Evolutionary conservation across 2,888 invertebrate species (phyloP), one percentile per base, ranked within the genome.

Genomic region (Melanargia galathea): DNA sequence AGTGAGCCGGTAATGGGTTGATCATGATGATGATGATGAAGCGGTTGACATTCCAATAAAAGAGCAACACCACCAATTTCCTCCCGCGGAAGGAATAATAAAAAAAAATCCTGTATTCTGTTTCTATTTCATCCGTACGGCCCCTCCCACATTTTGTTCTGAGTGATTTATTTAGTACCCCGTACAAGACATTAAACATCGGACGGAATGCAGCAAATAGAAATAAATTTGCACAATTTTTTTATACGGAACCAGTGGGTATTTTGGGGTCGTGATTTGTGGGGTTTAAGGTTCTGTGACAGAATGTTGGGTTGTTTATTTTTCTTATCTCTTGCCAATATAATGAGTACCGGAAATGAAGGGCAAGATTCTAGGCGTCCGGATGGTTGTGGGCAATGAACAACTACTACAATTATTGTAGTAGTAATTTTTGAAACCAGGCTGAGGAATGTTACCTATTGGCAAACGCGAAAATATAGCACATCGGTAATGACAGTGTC

Each of bases 31-130:
- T n/a, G n/a, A n/a, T n/a, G n/a, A n/a, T n/a, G n/a, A 10, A 11
- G 20, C 13, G 22, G 45, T 75, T 74, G 81, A 73, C 78, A 80
- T 79, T 69, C 75, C 71, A 75, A 76, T 70, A 76, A 75, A 74
- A 73, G 71, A 76, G 75, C 73, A 72, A 76, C 71, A 74, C 71
- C 67, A 72, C 75, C 75, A 75, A 75, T 80, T 76, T 73, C 66
- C 67, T 69, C 68, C 70, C 67, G 65, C 69, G 65, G 65, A 68
- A 73, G 70, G 69, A 75, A 70, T 67, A 73, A 74, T 75, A 75
- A 76, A 76, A 75, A 74, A 77, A 75, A 76, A 75, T 75, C 79
- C 78, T 76, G 77, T 75, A 77, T 80, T 80, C 79, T 78, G 76
- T 78, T 79, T 51, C 38, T 60, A 56, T 57, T 62, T 51, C 62